Evolutionary conservation across 2,888 invertebrate genomes (phyloP), one percentile per base, ranked within the genome.

Genomic region (Nephrotoma flavescens): DNA sequence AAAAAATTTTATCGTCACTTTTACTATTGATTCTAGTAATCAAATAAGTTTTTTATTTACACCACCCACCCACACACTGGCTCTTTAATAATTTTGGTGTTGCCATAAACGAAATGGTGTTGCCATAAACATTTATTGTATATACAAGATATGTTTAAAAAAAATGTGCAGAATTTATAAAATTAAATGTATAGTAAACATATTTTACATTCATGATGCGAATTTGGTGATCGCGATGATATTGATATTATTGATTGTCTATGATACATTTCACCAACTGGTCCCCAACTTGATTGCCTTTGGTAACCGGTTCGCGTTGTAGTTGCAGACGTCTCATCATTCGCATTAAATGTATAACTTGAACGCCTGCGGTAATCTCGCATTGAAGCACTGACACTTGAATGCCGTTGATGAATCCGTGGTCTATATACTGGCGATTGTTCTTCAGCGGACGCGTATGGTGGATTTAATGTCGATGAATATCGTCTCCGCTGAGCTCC

Each of bases 181-280:
- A 57, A 57, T 57, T 15, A 57, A 41, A 12, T 83, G 83, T n/a
- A n/a, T n/a, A 41, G 83, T 83, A 41, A 41, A 83, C 31, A 83
- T 83, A 41, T 91, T 91, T 95, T 97, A 97, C 97, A 97, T 93
- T 96, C 97, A 91, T 97, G 97, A 93, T 97, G 97, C 89, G 97
- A 97, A 90, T 93, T 92, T 87, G 94, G 94, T 89, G 95, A 95
- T 90, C 95, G 94, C 88, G 96, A 96, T 88, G 95, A 95, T 90
- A 95, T 94, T 88, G 96, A 95, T 90, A 96, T 93, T 90, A 96
- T 92, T 87, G 97, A 96, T 89, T 95, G 95, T 88, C 96, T 93
- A 88, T 90, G 90, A 88, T 89, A 90, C 87, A 89, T 89, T 89
- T 90, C 91, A 89, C 91, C 91, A 45, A 91, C 89, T 15, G 91